Conservation (phyloP, 2,113 vertebrate species). For the Caracal caracal region DNA sequence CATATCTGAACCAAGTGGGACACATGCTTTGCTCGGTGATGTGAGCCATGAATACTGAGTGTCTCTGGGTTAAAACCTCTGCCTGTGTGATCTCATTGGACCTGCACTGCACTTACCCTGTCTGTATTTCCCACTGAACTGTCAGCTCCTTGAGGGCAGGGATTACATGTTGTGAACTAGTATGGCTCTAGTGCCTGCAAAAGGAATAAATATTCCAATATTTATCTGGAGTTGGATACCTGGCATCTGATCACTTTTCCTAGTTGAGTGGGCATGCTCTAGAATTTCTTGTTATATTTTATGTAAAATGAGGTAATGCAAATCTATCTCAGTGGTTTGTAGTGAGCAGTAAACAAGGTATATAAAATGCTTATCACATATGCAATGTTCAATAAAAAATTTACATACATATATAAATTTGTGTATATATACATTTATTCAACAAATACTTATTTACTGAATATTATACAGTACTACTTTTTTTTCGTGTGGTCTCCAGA, state of each 20-base stretch:
- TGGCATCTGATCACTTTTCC: not conserved
- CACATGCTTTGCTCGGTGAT: not conserved
- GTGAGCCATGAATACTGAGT: not conserved
- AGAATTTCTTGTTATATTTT: not conserved
- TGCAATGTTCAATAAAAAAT: not conserved
- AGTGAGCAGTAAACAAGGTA: not conserved
- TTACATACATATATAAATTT: too few species aligned
- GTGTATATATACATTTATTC: not conserved
- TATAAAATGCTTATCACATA: not conserved
- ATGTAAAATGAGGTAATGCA: not conserved
- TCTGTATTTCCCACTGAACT: not conserved
- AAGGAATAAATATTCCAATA: not conserved
- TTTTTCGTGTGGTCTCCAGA: not conserved
- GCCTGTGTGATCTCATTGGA: not conserved
- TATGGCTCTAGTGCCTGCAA: not conserved
- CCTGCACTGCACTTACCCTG: not conserved
- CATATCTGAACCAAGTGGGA: not conserved
- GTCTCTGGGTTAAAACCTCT: not conserved
- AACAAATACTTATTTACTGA: constrained; percentile 1
- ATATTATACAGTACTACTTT: not conserved
- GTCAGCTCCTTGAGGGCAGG: not conserved
- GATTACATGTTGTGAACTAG: not conserved
- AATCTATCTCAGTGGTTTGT: not conserved
- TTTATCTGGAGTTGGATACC: not conserved
- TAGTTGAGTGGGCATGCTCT: not conserved